Conservation (phyloP, 2,113 vertebrate genomes). For the Trogon melanurus region DNA sequence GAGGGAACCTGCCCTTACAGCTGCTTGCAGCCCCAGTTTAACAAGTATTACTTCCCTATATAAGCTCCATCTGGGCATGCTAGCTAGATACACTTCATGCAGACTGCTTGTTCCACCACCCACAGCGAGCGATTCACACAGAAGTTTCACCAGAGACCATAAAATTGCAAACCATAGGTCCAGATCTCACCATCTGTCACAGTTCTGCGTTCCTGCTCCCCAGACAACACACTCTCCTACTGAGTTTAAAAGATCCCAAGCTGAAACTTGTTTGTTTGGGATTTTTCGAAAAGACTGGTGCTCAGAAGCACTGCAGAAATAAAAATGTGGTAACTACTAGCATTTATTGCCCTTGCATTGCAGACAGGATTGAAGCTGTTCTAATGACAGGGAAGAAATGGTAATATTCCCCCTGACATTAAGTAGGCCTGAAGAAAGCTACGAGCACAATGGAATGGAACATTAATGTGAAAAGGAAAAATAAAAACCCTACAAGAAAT, state of each 20-base stretch:
- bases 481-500: constrained; percentile 25
- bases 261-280: constrained; percentile 46
- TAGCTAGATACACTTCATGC: background rate
- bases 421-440: constrained; percentile 41
- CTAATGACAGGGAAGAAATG: constrained; percentile 35
- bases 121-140: background rate
- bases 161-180: constrained; percentile 57
- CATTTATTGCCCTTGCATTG: background rate
- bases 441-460: constrained; percentile 9
- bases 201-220: constrained; percentile 20
- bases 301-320: constrained; percentile 16
- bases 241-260: constrained; percentile 20
- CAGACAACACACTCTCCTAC: constrained; percentile 47
- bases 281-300: constrained; percentile 2
- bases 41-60: background rate
- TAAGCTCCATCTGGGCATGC: constrained; percentile 18
- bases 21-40: background rate
- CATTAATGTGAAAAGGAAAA: constrained; percentile 19
- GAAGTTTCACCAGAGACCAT: constrained; percentile 44
- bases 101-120: constrained; percentile 60
- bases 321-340: background rate
- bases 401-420: constrained; percentile 49
- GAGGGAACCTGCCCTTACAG: background rate
- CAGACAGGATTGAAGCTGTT: constrained; percentile 50
- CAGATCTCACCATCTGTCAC: constrained; percentile 48